Base-by-base conservation (phyloP, 2,113 vertebrate species). In the Myiagra hebetior region DNA sequence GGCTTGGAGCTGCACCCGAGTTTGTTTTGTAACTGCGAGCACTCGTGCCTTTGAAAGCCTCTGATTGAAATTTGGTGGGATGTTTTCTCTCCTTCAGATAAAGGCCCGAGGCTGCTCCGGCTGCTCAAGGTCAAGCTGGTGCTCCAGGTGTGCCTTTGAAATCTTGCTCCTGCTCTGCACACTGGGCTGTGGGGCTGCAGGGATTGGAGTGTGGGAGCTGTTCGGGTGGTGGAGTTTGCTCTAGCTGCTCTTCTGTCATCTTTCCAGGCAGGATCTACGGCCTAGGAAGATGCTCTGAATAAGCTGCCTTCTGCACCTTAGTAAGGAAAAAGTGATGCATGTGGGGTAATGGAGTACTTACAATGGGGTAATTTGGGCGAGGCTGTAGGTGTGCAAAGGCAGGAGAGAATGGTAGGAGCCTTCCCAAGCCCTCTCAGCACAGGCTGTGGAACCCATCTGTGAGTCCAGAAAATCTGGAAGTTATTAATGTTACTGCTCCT, bases 21-120 rank as follows among this genome's bases (percentile, higher is more conserved):
- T 77, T 89, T 89, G 90, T 90, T 91, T 63, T 44, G 67, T 63
- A 49, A 59, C 95, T 65, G 64, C 4, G 16, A 93, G 6, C 82
- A 33, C 91, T 94, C 46, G 76, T 39, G 88, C 49, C 82, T 95
- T 77, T 83, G 73, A 85, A 84, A 87, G 74, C 55, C 81, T 87
- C 81, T 23, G 69, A 55, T 28, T 81, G 91, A 67, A 62, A 67
- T 72, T 59, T 60, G 75, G n/a, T 85, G 94, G 79, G 79, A 69
- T 88, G 73, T 96, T 96, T 92, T 84, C 41, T 8, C 81, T 96
- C 74, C 35, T 23, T 57, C 67, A 10, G 39, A 87, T 78, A 31
- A 91, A 91, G 93, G 53, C 64, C n/a, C 0, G 13, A 64, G 93
- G 57, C 42, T 44, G 85, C 64, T 88, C 26, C 6, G 26, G 74